Evolutionary conservation across 1,140 invertebrate genomes (phyloP), one percentile per base, ranked within the genome.

Genomic region (Oryzaephilus surinamensis): DNA sequence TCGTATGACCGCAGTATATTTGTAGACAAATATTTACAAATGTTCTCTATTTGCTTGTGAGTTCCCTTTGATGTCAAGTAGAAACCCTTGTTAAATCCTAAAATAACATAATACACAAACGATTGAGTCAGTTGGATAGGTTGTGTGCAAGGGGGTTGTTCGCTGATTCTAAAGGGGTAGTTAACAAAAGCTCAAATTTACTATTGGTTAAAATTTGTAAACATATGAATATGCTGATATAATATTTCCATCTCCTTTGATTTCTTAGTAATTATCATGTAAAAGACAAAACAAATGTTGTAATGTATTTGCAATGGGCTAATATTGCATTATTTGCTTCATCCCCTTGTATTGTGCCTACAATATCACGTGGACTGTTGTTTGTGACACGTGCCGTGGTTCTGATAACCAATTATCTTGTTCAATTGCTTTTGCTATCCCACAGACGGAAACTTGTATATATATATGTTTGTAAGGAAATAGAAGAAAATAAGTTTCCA

Each of bases 381-480:
- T 52, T 50, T 45, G 36, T 42, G 50, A 52, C 50, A 52, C 50
- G 50, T 52, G 50, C 41, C 48, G 38, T 28, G 47, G 47, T 47
- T 42, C 38, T 49, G 47, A 52, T 52, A 50, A 50, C 50, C 50
- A 52, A 52, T 52, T 52, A 52, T 47, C 47, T 47, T 45, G 50
- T 52, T 50, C 47, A 52, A 52, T 52, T 52, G 50, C 47, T n/a
- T n/a, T n/a, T n/a, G n/a, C n/a, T n/a, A n/a, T n/a, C n/a, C n/a
- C n/a, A n/a, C n/a, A n/a, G n/a, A n/a, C n/a, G n/a, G n/a, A n/a
- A n/a, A n/a, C n/a, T n/a, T n/a, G n/a, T n/a, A n/a, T n/a, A n/a
- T n/a, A n/a, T n/a, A n/a, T n/a, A n/a, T n/a, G n/a, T n/a, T n/a
- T n/a, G n/a, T n/a, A n/a, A n/a, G n/a, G n/a, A n/a, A n/a, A n/a